A percentile compares a stretch with the other conserved stretches of the same genome.
Conservation (phyloP, 2,113 vertebrate species). For the Mus spicilegus region DNA sequence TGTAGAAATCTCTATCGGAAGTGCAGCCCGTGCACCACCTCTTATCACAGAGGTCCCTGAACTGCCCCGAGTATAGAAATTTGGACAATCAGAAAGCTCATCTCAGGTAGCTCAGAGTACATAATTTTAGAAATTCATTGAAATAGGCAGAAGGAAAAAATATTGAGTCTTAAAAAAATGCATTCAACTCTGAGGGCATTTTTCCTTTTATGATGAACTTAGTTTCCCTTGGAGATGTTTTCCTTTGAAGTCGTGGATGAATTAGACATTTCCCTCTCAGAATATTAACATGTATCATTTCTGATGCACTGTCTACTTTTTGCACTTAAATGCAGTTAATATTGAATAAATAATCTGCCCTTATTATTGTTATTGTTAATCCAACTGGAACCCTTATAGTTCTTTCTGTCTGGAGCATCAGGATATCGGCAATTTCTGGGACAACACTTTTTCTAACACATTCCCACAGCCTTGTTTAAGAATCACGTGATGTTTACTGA, state of each 20-base stretch:
- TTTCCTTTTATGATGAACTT: slow-evolving; percentile 70
- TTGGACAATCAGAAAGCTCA: not conserved
- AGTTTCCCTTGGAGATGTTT: slow-evolving; percentile 59
- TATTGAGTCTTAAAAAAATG: slow-evolving; percentile 39
- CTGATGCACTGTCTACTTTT: slow-evolving; percentile 25
- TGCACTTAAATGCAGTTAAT: slow-evolving; percentile 53
- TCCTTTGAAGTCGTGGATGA: slow-evolving; percentile 64
- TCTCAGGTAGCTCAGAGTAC: slow-evolving; percentile 16
- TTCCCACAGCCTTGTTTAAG: not conserved
- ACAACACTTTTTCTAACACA: slow-evolving; percentile 10
- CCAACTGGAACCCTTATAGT: not conserved
- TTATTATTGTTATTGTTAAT: slow-evolving; percentile 36
- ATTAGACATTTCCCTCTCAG: slow-evolving; percentile 55
- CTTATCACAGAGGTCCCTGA: slow-evolving; percentile 14
- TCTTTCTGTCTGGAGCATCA: slow-evolving; percentile 43
- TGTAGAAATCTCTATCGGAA: slow-evolving; percentile 53
- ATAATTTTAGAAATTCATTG: slow-evolving; percentile 58
- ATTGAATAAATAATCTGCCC: slow-evolving; percentile 23
- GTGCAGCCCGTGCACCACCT: not conserved
- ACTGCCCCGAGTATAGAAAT: not conserved
- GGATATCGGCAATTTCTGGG: not conserved
- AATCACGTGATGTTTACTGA: not conserved
- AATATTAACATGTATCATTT: slow-evolving; percentile 63
- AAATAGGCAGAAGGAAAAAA: slow-evolving; percentile 65
- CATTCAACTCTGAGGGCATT: slow-evolving; percentile 44